phyloP scores from a whole-genome alignment of 1,140 invertebrate genomes.

The Heliothis virescens region DNA sequence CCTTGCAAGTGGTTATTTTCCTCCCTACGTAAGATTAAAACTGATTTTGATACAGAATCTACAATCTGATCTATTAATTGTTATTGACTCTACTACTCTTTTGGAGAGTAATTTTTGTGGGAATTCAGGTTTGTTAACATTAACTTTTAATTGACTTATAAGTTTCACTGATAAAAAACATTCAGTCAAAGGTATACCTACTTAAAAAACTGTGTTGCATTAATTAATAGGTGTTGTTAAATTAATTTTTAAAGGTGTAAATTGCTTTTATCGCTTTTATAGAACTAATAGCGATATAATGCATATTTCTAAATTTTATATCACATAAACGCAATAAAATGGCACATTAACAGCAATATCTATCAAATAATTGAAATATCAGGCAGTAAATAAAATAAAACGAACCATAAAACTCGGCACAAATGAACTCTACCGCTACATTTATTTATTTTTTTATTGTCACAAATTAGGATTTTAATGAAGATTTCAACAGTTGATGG shows the following conservation, averaged over 20 bases:
- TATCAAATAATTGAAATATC: constrained; percentile 45
- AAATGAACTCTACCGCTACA: constrained; percentile 35
- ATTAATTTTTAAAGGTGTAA: constrained; percentile 13
- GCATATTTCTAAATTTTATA: constrained; percentile 19
- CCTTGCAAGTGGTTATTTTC: no score
- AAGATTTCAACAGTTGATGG: constrained; percentile 58
- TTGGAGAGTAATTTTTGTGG: no score
- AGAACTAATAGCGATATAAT: constrained; percentile 11
- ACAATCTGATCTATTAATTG: no score
- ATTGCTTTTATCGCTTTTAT: constrained; percentile 15
- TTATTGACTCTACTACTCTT: no score
- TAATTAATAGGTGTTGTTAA: neutral
- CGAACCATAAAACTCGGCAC: constrained; percentile 30
- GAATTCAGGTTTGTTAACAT: no score
- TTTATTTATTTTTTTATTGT: constrained; percentile 53
- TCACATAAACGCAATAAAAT: constrained; percentile 20
- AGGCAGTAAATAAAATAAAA: constrained; percentile 42
- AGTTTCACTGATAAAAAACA: no score
- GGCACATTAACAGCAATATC: constrained; percentile 40
- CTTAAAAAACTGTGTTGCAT: neutral
- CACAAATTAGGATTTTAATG: constrained; percentile 52
- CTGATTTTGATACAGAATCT: no score
- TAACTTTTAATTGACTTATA: no score
- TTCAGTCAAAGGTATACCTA: no score
- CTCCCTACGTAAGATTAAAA: no score